These are phyloP conservation scores for Temnothorax unifasciatus DNA, from an alignment of 2,888 invertebrate genomes.

Conservation along the genomic window DNA sequence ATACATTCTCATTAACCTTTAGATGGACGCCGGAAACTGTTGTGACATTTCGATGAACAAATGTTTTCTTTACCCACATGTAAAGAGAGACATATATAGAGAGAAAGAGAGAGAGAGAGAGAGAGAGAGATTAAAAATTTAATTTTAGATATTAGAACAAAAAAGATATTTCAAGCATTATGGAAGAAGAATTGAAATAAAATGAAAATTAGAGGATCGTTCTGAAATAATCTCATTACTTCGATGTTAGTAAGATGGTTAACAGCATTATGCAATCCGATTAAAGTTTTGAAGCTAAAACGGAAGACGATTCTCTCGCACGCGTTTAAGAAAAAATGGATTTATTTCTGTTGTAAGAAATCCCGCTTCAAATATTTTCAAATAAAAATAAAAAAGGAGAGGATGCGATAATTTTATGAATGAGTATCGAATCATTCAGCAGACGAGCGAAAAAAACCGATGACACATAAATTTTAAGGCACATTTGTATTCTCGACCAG, in stretches of 20 bases:
- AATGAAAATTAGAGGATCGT: not conserved
- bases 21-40: not conserved
- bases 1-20: conserved; percentile 28
- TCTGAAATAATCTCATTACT: not conserved
- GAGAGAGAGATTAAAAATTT: not conserved
- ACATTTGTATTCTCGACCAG: not conserved
- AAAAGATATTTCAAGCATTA: conserved; percentile 11
- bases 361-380: not conserved
- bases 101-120: not conserved
- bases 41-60: conserved; percentile 11
- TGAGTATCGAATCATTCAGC: not conserved
- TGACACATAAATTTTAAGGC: conserved; percentile 4
- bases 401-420: not conserved
- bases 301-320: not conserved
- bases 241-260: not conserved
- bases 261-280: not conserved
- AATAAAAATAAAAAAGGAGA: not conserved
- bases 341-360: not conserved
- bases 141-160: not conserved
- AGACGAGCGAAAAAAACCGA: not conserved
- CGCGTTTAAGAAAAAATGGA: not conserved
- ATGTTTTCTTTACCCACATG: not conserved
- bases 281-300: not conserved
- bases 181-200: not conserved
- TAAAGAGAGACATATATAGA: not conserved